These are phyloP conservation scores for Noturus placidus DNA, from an alignment of 2,113 vertebrate species.

Conservation along the genomic window DNA sequence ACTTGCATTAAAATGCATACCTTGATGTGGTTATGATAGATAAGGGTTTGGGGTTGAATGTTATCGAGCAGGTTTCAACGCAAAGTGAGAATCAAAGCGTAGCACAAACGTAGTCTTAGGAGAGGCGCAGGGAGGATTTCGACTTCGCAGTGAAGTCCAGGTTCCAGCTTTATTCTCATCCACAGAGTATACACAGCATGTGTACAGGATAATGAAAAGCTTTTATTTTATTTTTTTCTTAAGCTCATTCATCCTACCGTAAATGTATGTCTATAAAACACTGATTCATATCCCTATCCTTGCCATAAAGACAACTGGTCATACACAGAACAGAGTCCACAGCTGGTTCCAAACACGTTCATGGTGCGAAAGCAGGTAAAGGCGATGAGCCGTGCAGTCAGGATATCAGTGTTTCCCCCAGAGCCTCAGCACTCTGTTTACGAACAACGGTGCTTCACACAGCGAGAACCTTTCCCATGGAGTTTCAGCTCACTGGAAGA, in stretches of 20 bases:
- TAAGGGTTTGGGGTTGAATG: not conserved
- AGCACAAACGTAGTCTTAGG: not conserved
- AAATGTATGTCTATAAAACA: not conserved
- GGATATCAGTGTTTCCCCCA: not conserved
- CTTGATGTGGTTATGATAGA: not conserved
- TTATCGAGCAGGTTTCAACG: not conserved
- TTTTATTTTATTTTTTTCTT: not conserved
- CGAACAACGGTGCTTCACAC: not conserved
- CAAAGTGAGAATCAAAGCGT: not conserved
- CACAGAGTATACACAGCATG: not conserved
- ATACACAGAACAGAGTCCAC: not conserved
- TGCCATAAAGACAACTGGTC: not conserved
- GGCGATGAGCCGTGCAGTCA: not conserved
- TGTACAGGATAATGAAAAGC: not conserved
- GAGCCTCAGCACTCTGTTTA: not conserved
- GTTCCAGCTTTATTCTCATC: constrained; percentile 6
- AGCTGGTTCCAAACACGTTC: not conserved
- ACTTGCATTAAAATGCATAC: not conserved
- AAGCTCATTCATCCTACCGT: not conserved
- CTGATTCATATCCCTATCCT: not conserved
- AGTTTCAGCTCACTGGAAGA: constrained; percentile 41
- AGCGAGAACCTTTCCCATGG: not conserved
- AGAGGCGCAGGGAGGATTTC: not conserved
- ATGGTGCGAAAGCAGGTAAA: not conserved
- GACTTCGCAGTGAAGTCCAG: not conserved